Evolutionary conservation across 2,797 vertebrate species (phyloP).

Genomic region (Nyctalus aviator): DNA sequence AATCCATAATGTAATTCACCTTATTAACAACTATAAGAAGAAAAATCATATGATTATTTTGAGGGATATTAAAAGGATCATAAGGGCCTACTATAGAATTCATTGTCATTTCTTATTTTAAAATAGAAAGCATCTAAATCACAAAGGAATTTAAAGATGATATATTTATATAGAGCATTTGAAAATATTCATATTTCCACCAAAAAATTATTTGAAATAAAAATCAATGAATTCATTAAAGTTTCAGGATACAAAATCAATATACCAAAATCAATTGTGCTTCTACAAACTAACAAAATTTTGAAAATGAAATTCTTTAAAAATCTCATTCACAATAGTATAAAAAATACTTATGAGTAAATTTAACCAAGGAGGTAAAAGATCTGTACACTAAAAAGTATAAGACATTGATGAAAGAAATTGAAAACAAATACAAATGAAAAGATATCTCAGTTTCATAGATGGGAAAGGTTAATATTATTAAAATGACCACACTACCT

Average conservation of each 20-base stretch:
- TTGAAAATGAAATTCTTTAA: not conserved
- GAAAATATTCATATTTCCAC: not conserved
- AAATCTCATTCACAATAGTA: not conserved
- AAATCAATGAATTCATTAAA: not conserved
- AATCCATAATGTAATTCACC: not conserved
- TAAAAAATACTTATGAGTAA: not conserved
- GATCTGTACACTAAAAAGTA: not conserved
- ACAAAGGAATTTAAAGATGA: not conserved
- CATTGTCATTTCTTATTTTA: not conserved
- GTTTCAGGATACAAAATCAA: not conserved
- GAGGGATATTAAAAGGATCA: not conserved
- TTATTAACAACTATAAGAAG: not conserved
- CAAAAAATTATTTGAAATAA: not conserved
- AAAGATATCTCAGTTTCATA: not conserved
- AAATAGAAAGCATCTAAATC: not conserved
- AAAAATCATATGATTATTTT: conserved; percentile 3
- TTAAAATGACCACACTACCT: not conserved
- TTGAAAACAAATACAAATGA: not conserved
- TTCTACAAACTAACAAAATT: not conserved
- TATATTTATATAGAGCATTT: not conserved
- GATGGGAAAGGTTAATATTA: not conserved
- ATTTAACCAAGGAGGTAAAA: not conserved
- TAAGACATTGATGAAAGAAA: not conserved
- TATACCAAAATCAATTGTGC: not conserved
- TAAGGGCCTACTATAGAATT: not conserved